Evolutionary conservation across 2,888 invertebrate genomes (phyloP).

Genomic region (Lycia hirtaria): DNA sequence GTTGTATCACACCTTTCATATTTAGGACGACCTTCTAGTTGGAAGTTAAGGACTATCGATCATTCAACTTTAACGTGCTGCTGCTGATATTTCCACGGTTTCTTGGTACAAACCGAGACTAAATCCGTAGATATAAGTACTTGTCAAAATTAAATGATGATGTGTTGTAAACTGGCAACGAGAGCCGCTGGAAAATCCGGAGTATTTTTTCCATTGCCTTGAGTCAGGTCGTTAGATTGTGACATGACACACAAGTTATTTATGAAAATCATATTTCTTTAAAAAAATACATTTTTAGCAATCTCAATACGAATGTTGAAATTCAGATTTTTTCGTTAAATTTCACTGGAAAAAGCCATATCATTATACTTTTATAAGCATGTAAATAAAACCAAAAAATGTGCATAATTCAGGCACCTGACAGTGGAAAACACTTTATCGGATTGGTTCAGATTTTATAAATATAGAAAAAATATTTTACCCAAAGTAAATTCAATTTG

Average conservation of each 20-base stretch:
- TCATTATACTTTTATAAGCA: conserved; percentile 8
- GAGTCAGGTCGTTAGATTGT: conserved; percentile 39
- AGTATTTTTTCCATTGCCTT: conserved; percentile 42
- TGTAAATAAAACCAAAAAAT: neutral
- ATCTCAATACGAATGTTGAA: conserved; percentile 20
- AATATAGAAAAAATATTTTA: neutral
- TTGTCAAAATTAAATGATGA: neutral
- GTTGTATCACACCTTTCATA: conserved; percentile 2
- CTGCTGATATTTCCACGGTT: conserved; percentile 2
- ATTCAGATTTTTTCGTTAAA: conserved; percentile 9
- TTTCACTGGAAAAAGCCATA: conserved; percentile 11
- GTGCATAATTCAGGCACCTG: conserved; percentile 9
- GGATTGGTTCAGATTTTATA: conserved; percentile 1
- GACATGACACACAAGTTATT: conserved; percentile 48
- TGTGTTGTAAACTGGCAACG: conserved; percentile 5
- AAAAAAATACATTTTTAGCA: conserved; percentile 39
- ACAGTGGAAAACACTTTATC: conserved; percentile 2
- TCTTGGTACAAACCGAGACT: neutral
- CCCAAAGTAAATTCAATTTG: conserved; percentile 4
- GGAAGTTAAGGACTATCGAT: conserved; percentile 18
- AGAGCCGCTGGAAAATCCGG: conserved; percentile 14
- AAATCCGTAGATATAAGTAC: neutral
- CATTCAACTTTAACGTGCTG: conserved; percentile 4
- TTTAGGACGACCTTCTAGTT: conserved; percentile 12
- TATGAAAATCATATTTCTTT: conserved; percentile 30